Conservation (phyloP, 2,797 vertebrate species). For the Rhinogobio ventralis region DNA sequence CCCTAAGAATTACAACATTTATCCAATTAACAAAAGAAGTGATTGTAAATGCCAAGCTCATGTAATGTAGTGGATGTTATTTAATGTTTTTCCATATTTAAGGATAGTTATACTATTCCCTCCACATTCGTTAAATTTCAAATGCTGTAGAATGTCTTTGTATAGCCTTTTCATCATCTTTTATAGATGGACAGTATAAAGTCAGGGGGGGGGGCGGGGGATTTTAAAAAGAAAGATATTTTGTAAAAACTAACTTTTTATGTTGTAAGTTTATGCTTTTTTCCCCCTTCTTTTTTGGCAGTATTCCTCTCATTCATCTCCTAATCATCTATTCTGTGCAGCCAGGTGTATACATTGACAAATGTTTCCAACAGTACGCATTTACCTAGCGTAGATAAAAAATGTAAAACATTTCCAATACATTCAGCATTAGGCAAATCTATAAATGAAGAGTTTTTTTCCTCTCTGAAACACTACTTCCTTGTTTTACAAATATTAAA, state of each 20-base stretch:
- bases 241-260: background rate
- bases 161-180: background rate
- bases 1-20: background rate
- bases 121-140: background rate
- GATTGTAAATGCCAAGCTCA: background rate
- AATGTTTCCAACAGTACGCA: conserved; percentile 84
- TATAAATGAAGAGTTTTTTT: conserved; percentile 62
- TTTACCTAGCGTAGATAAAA: conserved; percentile 83
- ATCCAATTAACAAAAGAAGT: background rate
- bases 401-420: conserved; percentile 80
- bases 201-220: background rate
- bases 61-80: background rate
- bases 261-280: conserved; percentile 47
- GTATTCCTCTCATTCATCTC: conserved; percentile 77
- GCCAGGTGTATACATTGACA: conserved; percentile 83
- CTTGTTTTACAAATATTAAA: conserved; percentile 33
- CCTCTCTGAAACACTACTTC: conserved; percentile 33
- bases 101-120: background rate
- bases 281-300: conserved; percentile 66
- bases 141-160: background rate
- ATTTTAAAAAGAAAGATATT: background rate
- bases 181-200: background rate
- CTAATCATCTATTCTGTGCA: conserved; percentile 87
- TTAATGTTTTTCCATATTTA: background rate
- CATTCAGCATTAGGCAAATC: conserved; percentile 75